Evolutionary conservation across 2,797 vertebrate genomes (phyloP).

Genomic region (Oreochromis grahami): DNA sequence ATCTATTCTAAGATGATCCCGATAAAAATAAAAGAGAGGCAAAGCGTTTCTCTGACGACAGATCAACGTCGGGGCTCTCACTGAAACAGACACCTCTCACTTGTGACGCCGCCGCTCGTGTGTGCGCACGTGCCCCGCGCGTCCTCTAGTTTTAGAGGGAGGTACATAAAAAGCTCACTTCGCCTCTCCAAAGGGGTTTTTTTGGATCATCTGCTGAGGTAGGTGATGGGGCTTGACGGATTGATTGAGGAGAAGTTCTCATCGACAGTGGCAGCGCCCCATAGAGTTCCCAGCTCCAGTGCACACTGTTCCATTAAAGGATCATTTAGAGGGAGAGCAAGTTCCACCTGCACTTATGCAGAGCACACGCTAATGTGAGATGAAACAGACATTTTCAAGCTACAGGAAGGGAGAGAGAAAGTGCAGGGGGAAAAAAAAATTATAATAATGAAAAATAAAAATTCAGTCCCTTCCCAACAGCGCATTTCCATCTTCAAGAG

Average conservation of each 20-base stretch:
- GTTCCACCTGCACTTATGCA: constrained; percentile 75
- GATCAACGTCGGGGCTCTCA: constrained; percentile 67
- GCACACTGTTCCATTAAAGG: constrained; percentile 76
- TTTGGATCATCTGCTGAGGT: constrained; percentile 76
- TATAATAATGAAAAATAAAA: constrained; percentile 65
- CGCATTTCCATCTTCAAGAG: constrained; percentile 71
- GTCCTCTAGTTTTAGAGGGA: constrained; percentile 66
- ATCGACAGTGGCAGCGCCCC: constrained; percentile 69
- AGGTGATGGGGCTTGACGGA: constrained; percentile 77
- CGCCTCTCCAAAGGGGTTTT: constrained; percentile 68
- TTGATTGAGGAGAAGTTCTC: constrained; percentile 74
- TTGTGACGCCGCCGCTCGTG: constrained; percentile 39
- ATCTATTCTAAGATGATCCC: constrained; percentile 70
- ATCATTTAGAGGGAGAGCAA: constrained; percentile 70
- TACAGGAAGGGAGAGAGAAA: constrained; percentile 29
- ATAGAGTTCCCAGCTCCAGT: constrained; percentile 73
- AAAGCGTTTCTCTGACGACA: constrained; percentile 61
- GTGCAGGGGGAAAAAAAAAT: not conserved
- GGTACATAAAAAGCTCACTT: constrained; percentile 74
- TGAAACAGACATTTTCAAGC: constrained; percentile 69
- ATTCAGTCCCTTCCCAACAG: constrained; percentile 67
- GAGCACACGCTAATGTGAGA: constrained; percentile 74
- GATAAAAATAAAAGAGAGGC: constrained; percentile 62
- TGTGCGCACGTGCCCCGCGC: not conserved
- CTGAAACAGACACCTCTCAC: constrained; percentile 69